These are phyloP conservation scores for Cotesia glomerata DNA, from an alignment of 1,140 invertebrate genomes.

Conservation along the genomic window DNA sequence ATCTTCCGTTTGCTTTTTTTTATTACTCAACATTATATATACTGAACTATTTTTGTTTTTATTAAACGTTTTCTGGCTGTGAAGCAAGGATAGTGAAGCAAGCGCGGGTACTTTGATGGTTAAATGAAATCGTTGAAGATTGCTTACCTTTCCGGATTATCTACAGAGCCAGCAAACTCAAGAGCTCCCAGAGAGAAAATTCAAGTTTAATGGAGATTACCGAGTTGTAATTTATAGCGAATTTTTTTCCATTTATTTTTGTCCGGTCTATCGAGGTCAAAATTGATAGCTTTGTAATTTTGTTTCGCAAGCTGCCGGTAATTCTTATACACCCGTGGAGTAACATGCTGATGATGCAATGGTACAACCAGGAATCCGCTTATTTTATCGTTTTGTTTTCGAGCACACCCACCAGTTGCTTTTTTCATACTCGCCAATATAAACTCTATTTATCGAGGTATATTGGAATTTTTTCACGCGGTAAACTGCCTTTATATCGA, in stretches of 20 bases:
- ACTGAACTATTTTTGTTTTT: not conserved
- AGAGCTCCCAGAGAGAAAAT: too few relatives aligned
- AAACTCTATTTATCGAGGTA: not conserved
- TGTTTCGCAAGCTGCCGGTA: not conserved
- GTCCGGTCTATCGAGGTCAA: too few relatives aligned
- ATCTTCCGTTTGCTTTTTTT: not conserved
- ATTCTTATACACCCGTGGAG: not conserved
- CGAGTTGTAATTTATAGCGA: too few relatives aligned
- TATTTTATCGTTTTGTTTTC: constrained; percentile 1
- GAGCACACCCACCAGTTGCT: not conserved
- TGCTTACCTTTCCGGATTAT: not conserved
- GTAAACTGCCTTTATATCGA: too few relatives aligned
- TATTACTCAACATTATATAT: not conserved
- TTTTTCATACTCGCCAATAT: not conserved
- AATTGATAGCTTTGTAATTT: too few relatives aligned
- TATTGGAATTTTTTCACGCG: too few relatives aligned
- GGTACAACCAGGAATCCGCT: constrained; percentile 1
- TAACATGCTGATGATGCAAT: not conserved
- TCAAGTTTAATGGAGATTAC: constrained; percentile 3
- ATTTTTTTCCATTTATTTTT: too few relatives aligned
- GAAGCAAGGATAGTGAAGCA: too few relatives aligned
- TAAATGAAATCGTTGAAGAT: not conserved
- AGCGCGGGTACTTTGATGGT: too few relatives aligned
- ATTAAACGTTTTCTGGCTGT: not conserved
- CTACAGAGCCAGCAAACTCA: too few relatives aligned